A percentile compares a stretch with the other conserved stretches of the same genome.
These are phyloP conservation scores for Epizoanthus stellaris DNA, from an alignment of 92 coral and sea anemone species.

Conservation along the genomic window DNA sequence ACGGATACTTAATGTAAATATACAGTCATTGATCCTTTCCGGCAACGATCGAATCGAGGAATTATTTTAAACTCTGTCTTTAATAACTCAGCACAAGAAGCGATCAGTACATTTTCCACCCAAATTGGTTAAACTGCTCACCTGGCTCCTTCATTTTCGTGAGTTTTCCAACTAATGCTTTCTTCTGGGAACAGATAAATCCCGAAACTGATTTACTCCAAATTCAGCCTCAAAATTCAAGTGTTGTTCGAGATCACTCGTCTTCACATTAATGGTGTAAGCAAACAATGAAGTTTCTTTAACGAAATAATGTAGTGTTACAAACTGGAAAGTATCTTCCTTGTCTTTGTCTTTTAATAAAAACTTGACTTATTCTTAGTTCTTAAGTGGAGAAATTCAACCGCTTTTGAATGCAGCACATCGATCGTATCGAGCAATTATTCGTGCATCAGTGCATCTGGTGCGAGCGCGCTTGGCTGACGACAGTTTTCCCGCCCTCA, in stretches of 20 bases:
- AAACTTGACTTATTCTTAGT: constrained; percentile 4
- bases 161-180: constrained; percentile 22
- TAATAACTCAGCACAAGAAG: constrained; percentile 19
- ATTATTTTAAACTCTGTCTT: constrained; percentile 2
- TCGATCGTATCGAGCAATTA: constrained; percentile 23
- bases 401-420: constrained; percentile 9
- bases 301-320: background rate
- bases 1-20: too few relatives aligned
- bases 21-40: too few relatives aligned
- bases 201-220: constrained; percentile 21
- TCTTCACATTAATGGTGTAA: constrained; percentile 18
- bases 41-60: background rate
- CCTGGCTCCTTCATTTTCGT: background rate
- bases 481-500: constrained; percentile 12
- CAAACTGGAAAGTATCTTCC: constrained; percentile 6
- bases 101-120: constrained; percentile 20
- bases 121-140: background rate
- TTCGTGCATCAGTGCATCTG: constrained; percentile 6
- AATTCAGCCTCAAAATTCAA: background rate
- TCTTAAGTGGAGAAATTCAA: constrained; percentile 19
- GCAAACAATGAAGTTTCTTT: constrained; percentile 16
- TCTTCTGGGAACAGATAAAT: constrained; percentile 22
- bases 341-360: constrained; percentile 17
- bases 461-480: constrained; percentile 1
- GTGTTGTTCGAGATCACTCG: constrained; percentile 11